Conservation (phyloP, 1,140 invertebrate species). For the Pentalonia nigronervosa region DNA sequence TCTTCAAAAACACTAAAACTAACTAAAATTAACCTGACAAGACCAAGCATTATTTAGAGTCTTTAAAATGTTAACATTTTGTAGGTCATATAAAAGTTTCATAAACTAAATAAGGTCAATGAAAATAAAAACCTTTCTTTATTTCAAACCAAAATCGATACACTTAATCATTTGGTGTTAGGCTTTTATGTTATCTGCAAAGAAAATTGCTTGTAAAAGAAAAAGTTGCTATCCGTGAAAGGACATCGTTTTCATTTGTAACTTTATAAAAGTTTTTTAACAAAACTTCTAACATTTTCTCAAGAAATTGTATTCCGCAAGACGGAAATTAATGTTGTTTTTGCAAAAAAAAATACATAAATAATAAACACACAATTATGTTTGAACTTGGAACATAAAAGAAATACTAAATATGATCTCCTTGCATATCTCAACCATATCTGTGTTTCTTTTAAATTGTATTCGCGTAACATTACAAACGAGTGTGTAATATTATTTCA, state of each 20-base stretch:
- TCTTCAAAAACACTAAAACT: background rate
- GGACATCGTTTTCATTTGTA: slow-evolving; percentile 24
- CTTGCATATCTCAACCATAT: slow-evolving; percentile 1
- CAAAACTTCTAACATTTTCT: slow-evolving; percentile 44
- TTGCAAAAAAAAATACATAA: slow-evolving; percentile 27
- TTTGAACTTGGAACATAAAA: slow-evolving; percentile 42
- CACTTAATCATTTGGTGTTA: background rate
- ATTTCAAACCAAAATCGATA: slow-evolving; percentile 5
- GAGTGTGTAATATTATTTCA: background rate
- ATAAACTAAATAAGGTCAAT: background rate
- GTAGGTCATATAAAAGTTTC: background rate
- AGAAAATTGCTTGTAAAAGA: slow-evolving; percentile 35
- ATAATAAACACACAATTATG: slow-evolving; percentile 47
- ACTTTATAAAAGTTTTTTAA: slow-evolving; percentile 41
- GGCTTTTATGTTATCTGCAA: background rate
- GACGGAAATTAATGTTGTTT: slow-evolving; percentile 23
- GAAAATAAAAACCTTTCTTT: background rate
- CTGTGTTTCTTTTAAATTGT: background rate
- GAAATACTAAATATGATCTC: slow-evolving; percentile 36
- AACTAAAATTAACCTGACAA: slow-evolving; percentile 8
- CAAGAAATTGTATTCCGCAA: background rate
- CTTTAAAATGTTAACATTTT: slow-evolving; percentile 19
- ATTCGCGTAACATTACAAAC: background rate
- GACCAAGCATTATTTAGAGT: background rate
- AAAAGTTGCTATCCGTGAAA: background rate